phyloP scores from a whole-genome alignment of 2,888 invertebrate genomes.

The Gastracanthus pulcherrimus region DNA sequence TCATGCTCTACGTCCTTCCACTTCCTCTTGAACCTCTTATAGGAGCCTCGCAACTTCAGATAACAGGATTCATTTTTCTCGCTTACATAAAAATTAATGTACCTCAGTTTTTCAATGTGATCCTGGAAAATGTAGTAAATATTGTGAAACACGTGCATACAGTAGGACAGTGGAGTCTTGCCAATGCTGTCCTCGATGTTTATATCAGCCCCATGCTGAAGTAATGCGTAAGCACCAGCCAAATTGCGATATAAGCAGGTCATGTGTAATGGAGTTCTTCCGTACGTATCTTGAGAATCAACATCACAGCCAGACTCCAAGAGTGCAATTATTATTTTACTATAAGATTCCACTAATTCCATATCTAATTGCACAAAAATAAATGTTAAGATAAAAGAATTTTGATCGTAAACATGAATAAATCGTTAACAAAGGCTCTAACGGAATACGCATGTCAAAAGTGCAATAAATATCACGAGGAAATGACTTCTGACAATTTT shows the following conservation, averaged over 20 bases:
- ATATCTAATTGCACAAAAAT: neutral
- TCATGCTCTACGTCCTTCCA: slow-evolving; percentile 11
- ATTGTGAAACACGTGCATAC: slow-evolving; percentile 9
- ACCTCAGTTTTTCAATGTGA: slow-evolving; percentile 7
- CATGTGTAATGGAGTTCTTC: slow-evolving; percentile 25
- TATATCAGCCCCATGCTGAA: slow-evolving; percentile 30
- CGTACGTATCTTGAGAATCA: neutral
- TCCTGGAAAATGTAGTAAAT: slow-evolving; percentile 10
- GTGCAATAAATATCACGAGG: no score
- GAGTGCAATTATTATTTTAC: neutral
- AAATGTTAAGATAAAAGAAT: neutral
- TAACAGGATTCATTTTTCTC: neutral
- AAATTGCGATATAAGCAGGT: slow-evolving; percentile 2
- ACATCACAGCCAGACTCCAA: neutral
- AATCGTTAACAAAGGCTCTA: no score
- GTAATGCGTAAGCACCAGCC: slow-evolving; percentile 1
- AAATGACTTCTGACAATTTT: no score
- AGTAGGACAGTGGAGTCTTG: slow-evolving; percentile 15
- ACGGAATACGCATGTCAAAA: no score
- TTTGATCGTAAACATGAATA: neutral
- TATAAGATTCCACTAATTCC: slow-evolving; percentile 12
- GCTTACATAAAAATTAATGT: slow-evolving; percentile 12
- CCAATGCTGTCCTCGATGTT: slow-evolving; percentile 13
- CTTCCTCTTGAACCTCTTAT: slow-evolving; percentile 3
- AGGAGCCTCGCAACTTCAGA: neutral